phyloP scores from a whole-genome alignment of 2,797 vertebrate species.

The Momotus momota region DNA sequence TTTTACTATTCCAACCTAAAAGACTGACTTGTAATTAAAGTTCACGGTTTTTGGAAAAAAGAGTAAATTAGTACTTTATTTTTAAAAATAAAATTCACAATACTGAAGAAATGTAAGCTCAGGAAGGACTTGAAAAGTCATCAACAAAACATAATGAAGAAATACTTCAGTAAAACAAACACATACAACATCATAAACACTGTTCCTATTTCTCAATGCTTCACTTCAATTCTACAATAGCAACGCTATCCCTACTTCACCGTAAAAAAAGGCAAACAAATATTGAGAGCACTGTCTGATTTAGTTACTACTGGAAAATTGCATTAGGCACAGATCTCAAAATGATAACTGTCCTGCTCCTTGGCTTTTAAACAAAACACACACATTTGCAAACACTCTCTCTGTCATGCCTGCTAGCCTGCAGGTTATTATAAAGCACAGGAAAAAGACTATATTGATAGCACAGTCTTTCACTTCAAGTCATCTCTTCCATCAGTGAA shows the following conservation, averaged over 20 bases:
- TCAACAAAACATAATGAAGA: not conserved
- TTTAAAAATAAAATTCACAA: not conserved
- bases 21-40: not conserved
- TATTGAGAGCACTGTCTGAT: not conserved
- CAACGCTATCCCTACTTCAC: not conserved
- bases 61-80: not conserved
- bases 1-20: not conserved
- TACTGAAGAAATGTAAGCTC: not conserved
- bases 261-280: not conserved
- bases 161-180: not conserved
- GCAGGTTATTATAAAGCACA: not conserved
- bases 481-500: not conserved
- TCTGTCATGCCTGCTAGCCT: not conserved
- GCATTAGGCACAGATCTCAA: constrained; percentile 39
- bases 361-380: constrained; percentile 3
- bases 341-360: not conserved
- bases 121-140: not conserved
- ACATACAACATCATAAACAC: not conserved
- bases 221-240: not conserved
- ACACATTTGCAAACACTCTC: not conserved
- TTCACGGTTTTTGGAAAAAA: not conserved
- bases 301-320: constrained; percentile 11
- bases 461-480: not conserved
- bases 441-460: not conserved
- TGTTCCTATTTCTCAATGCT: not conserved